These are phyloP conservation scores for Meliscaeva auricollis DNA, from an alignment of 2,888 invertebrate species.

Conservation along the genomic window DNA sequence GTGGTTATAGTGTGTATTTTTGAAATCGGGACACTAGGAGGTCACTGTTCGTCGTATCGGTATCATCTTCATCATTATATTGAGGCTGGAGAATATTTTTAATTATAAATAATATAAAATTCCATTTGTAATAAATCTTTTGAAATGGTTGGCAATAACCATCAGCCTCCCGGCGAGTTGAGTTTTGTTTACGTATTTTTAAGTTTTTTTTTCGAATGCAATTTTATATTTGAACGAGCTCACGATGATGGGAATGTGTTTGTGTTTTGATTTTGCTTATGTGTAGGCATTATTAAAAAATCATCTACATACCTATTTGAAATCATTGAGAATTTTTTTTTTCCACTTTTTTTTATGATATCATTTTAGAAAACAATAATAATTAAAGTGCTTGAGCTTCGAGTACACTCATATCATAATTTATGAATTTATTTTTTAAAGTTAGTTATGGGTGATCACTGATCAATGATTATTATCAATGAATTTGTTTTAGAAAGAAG, in stretches of 20 bases:
- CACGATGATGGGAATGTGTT: slow-evolving; percentile 10
- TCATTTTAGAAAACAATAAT: slow-evolving; percentile 20
- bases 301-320: slow-evolving; percentile 9
- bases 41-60: slow-evolving; percentile 28
- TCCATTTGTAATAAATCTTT: slow-evolving; percentile 63
- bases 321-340: slow-evolving; percentile 27
- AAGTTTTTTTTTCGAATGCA: slow-evolving; percentile 10
- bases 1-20: slow-evolving; percentile 46
- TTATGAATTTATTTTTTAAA: slow-evolving; percentile 1
- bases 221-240: background rate
- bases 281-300: background rate
- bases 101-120: slow-evolving; percentile 62
- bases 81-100: slow-evolving; percentile 64
- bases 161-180: slow-evolving; percentile 68
- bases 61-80: slow-evolving; percentile 13
- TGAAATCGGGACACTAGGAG: slow-evolving; percentile 72
- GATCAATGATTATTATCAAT: no score
- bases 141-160: slow-evolving; percentile 70
- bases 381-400: background rate
- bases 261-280: background rate
- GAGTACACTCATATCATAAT: slow-evolving; percentile 9
- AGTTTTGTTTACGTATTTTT: slow-evolving; percentile 62
- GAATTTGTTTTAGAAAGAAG: no score
- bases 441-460: no score
- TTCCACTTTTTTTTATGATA: slow-evolving; percentile 1